These are phyloP conservation scores for Diuraphis noxia DNA, from an alignment of 1,140 invertebrate genomes.

Conservation along the genomic window DNA sequence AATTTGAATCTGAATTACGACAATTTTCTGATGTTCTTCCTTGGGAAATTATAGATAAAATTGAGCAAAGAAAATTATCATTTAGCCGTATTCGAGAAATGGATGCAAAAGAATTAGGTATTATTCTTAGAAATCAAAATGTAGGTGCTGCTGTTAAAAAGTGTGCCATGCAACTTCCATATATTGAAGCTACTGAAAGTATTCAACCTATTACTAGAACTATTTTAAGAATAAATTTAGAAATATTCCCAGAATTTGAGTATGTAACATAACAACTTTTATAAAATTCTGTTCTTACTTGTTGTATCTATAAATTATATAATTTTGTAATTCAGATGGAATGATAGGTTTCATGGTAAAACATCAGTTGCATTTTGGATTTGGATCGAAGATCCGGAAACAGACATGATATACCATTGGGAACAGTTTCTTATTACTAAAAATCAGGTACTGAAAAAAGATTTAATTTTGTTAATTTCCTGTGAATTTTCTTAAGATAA, in stretches of 20 bases:
- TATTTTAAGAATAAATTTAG: conserved; percentile 84
- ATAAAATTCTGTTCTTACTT: conserved; percentile 46
- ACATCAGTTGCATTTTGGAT: conserved; percentile 92
- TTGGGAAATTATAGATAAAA: conserved; percentile 77
- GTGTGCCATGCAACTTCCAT: conserved; percentile 83
- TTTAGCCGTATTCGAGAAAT: conserved; percentile 82
- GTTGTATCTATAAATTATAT: conserved; percentile 33
- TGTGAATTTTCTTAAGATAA: conserved; percentile 20
- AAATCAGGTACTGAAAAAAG: conserved; percentile 71
- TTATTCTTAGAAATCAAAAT: conserved; percentile 76
- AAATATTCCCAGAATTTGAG: conserved; percentile 81
- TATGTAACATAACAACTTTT: conserved; percentile 58
- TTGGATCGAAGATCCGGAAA: conserved; percentile 95
- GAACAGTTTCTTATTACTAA: conserved; percentile 89
- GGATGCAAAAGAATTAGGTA: conserved; percentile 81
- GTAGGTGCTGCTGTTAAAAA: conserved; percentile 79
- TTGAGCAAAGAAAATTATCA: conserved; percentile 76
- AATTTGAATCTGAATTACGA: conserved; percentile 79
- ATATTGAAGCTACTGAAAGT: conserved; percentile 77
- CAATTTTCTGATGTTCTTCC: conserved; percentile 73
- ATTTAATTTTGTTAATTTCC: conserved; percentile 17
- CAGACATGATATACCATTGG: conserved; percentile 93
- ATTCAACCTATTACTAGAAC: conserved; percentile 95
- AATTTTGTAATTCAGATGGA: conserved; percentile 70
- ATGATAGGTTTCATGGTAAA: conserved; percentile 86